These are phyloP conservation scores for Rhagonycha lutea DNA, from an alignment of 2,888 invertebrate genomes.

Conservation along the genomic window DNA sequence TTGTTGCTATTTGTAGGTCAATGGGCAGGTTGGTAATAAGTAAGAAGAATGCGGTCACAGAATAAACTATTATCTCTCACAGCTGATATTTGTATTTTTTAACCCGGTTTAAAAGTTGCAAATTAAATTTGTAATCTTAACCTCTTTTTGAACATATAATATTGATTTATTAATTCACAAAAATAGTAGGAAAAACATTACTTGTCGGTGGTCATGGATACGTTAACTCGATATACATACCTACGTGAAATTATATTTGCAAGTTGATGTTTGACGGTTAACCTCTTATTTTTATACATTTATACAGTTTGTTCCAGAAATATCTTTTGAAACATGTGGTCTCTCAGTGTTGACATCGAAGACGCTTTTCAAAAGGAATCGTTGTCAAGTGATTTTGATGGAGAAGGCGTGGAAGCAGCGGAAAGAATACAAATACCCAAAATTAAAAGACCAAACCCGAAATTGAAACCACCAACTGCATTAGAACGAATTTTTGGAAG, in stretches of 20 bases:
- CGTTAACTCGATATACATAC: background rate
- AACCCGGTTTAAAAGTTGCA: background rate
- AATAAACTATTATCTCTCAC: background rate
- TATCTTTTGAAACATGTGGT: slow-evolving; percentile 2
- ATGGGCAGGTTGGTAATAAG: background rate
- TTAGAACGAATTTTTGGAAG: slow-evolving; percentile 39
- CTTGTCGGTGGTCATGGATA: background rate
- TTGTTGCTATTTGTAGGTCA: background rate
- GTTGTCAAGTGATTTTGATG: background rate
- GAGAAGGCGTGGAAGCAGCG: background rate
- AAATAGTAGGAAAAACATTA: background rate
- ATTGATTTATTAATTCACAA: background rate
- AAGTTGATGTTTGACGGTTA: background rate
- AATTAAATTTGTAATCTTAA: background rate
- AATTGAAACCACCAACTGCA: slow-evolving; percentile 33
- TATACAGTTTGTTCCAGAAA: background rate
- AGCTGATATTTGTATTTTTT: background rate
- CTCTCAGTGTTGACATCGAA: background rate
- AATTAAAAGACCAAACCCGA: background rate
- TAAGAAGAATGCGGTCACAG: background rate
- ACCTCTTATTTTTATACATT: background rate
- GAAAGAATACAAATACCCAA: background rate
- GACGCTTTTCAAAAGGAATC: background rate
- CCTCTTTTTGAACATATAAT: background rate
- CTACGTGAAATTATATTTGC: background rate